Evolutionary conservation across 2,888 invertebrate genomes (phyloP), one percentile per base, ranked within the genome.

Genomic region (Corbicula japonica): DNA sequence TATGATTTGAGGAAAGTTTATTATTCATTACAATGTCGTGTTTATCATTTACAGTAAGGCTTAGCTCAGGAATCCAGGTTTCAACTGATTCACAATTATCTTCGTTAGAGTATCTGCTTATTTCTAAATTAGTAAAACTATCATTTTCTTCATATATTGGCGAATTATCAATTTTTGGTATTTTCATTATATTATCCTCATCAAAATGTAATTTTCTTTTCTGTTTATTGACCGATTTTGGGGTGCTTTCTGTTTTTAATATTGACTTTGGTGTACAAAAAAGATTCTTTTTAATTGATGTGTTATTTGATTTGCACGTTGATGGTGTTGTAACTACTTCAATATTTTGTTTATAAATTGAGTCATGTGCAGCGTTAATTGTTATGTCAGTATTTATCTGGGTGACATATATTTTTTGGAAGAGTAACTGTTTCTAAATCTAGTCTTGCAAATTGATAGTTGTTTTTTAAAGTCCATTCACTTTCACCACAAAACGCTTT

Each of bases 401-500:
- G 1, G 60, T 76, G 75, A 46, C 56, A 72, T 34, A 50, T 50
- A 21, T 30, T 26, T 34, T 34, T 48, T 50, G 30, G 35, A 28
- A 44, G 23, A 30, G 12, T 21, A 8, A 50, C 23, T 12, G 35
- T 52, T 0, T 61, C 61, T 26, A 54, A 41, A 41, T 75, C 50
- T 34, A 18, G n/a, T 34, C 26, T 34, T 6, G 60, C 68, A 50
- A 30, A 61, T 21, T 30, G 34, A 26, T 61, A 48, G 28, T 46
- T 23, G 26, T 12, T n/a, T 32, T 32, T n/a, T 41, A 69, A 44
- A 32, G 30, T 44, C 61, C 54, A 61, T 34, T 75, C 75, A 41
- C 46, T 62, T 48, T 41, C 46, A 15, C 62, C 46, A 32, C 75
- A 75, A 61, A 75, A 69, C 8, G 52, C 75, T 18, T 34, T 21